A percentile compares a stretch with the other conserved stretches of the same genome.
Evolutionary conservation across 2,797 vertebrate genomes (phyloP).

Genomic region (Tiaroga cobitis): DNA sequence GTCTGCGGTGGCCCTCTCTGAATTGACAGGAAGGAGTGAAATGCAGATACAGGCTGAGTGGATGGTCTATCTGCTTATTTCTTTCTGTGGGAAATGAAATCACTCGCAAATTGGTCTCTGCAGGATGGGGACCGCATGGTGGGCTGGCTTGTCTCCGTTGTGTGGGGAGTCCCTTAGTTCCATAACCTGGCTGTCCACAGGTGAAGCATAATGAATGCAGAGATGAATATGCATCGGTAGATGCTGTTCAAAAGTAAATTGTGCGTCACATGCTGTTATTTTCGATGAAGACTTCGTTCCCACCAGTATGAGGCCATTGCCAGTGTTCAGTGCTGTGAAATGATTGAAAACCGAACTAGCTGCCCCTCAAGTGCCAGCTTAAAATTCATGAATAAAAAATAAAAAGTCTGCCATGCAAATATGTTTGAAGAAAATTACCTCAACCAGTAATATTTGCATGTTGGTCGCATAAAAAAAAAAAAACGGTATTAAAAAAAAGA

Average conservation of each 20-base stretch:
- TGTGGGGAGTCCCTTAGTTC: constrained; percentile 16
- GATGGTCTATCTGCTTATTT: constrained; percentile 29
- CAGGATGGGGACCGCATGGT: constrained; percentile 15
- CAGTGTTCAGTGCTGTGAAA: constrained; percentile 6
- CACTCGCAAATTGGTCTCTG: constrained; percentile 29
- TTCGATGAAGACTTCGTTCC: constrained; percentile 27
- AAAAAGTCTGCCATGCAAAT: not conserved
- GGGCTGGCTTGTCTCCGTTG: constrained; percentile 39
- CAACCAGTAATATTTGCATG: not conserved
- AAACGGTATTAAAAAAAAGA: no score
- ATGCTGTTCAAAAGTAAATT: constrained; percentile 22
- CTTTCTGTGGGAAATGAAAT: constrained; percentile 49
- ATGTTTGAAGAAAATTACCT: not conserved
- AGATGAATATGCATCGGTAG: constrained; percentile 20
- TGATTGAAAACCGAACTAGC: constrained; percentile 10
- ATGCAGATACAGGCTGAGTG: constrained; percentile 45
- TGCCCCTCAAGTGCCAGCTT: not conserved
- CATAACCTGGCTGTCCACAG: constrained; percentile 36
- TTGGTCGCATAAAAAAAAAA: not conserved
- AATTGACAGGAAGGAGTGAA: constrained; percentile 58
- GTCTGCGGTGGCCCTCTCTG: constrained; percentile 55
- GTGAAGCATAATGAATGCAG: constrained; percentile 40
- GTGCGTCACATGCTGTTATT: constrained; percentile 12
- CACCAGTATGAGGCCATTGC: constrained; percentile 41
- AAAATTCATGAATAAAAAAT: no score